Conservation (phyloP, 2,113 vertebrate species). For the Procavia capensis region DNA sequence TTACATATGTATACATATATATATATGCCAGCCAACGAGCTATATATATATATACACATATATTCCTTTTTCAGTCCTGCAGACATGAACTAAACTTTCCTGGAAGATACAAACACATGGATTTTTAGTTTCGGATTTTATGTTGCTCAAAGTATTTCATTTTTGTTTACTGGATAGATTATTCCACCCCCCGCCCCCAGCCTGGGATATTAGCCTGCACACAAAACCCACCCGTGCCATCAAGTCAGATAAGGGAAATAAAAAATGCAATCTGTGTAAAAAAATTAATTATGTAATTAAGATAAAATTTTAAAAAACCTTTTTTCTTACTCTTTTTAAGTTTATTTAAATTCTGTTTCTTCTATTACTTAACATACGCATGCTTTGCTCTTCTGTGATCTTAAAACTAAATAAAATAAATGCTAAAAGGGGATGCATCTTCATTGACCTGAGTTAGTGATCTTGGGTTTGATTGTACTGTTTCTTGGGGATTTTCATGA, state of each 20-base stretch:
- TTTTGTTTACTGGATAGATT: constrained; percentile 84
- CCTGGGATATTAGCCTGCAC: constrained; percentile 85
- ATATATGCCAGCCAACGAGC: no score
- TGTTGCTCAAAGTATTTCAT: constrained; percentile 70
- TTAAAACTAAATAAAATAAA: constrained; percentile 91
- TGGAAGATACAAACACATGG: constrained; percentile 86
- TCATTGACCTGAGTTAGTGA: constrained; percentile 74
- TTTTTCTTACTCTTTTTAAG: constrained; percentile 87
- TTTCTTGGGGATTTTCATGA: background rate
- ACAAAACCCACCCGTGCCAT: no score
- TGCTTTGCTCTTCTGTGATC: constrained; percentile 92
- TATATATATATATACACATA: constrained; percentile 89
- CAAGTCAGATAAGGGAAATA: constrained; percentile 84
- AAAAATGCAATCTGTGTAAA: constrained; percentile 86
- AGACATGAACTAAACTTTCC: constrained; percentile 89
- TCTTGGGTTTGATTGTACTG: constrained; percentile 7
- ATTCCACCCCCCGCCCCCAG: constrained; percentile 57
- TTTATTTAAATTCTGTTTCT: constrained; percentile 92
- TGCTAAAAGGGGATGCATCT: constrained; percentile 85
- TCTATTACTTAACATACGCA: constrained; percentile 92
- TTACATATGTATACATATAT: constrained; percentile 86
- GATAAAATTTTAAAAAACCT: constrained; percentile 71
- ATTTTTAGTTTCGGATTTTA: constrained; percentile 73
- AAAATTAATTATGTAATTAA: constrained; percentile 70
- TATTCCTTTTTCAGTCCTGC: constrained; percentile 88